Evolutionary conservation across 2,888 invertebrate genomes (phyloP).

Genomic region (Cetonia aurata): DNA sequence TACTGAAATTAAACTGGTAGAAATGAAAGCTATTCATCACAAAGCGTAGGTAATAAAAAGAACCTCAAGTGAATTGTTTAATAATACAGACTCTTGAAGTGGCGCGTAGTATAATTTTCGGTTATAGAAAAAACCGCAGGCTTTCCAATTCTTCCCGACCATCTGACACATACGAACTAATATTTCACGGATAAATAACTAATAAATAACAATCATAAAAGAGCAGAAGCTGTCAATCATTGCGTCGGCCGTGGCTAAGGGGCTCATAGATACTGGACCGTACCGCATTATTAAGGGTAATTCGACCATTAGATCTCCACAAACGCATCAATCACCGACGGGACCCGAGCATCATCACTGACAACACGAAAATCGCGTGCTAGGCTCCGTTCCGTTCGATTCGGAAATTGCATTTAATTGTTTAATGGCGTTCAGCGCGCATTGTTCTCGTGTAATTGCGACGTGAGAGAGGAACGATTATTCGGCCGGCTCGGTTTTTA

Average conservation of each 20-base stretch:
- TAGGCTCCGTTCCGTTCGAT: slow-evolving; percentile 56
- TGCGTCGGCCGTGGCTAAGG: slow-evolving; percentile 49
- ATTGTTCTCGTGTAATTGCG: slow-evolving; percentile 61
- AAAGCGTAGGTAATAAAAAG: too few species aligned
- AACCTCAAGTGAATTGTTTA: too few species aligned
- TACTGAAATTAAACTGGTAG: too few species aligned
- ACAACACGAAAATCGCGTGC: slow-evolving; percentile 63
- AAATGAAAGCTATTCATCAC: too few species aligned
- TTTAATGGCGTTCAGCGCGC: slow-evolving; percentile 60
- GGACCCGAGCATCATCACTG: slow-evolving; percentile 48
- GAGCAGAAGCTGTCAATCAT: slow-evolving; percentile 64
- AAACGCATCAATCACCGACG: slow-evolving; percentile 61
- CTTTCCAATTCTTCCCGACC: not conserved
- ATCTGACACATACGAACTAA: slow-evolving; percentile 44
- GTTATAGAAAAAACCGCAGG: too few species aligned
- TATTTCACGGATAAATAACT: slow-evolving; percentile 53
- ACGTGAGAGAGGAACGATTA: slow-evolving; percentile 32
- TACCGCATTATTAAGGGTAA: slow-evolving; percentile 46
- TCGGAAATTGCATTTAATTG: slow-evolving; percentile 64
- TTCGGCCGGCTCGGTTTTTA: slow-evolving; percentile 35
- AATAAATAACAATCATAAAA: slow-evolving; percentile 60
- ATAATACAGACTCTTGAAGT: too few species aligned
- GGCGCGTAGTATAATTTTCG: too few species aligned
- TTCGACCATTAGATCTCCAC: slow-evolving; percentile 45
- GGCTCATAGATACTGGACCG: not conserved